Conservation (phyloP, 2,888 invertebrate genomes). For the Lomographa bimaculata region DNA sequence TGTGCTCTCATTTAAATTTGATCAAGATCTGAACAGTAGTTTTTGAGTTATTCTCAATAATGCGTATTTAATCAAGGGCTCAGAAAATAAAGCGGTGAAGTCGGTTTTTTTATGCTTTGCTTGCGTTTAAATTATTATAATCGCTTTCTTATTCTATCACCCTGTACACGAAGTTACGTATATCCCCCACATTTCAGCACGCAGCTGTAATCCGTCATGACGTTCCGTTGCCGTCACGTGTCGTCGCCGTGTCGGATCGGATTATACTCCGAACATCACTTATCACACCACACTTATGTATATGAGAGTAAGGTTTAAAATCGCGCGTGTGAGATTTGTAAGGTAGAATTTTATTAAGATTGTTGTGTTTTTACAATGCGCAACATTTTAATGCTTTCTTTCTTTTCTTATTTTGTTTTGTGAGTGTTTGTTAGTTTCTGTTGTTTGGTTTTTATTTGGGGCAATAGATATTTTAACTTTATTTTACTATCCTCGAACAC, state of each 20-base stretch:
- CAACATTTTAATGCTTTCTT: conserved; percentile 31
- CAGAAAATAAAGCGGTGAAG: too few species aligned
- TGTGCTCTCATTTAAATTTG: too few species aligned
- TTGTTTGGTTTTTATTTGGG: too few species aligned
- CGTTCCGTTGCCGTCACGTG: conserved; percentile 39
- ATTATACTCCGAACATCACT: conserved; percentile 39
- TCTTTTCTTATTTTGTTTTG: not conserved
- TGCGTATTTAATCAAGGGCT: too few species aligned
- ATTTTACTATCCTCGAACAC: too few species aligned
- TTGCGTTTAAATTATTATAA: too few species aligned
- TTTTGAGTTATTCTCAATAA: too few species aligned
- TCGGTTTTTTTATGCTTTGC: too few species aligned
- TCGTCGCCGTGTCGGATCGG: conserved; percentile 45
- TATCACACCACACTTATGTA: conserved; percentile 30
- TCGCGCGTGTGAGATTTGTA: conserved; percentile 20
- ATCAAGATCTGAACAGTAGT: too few species aligned
- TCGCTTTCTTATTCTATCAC: too few species aligned
- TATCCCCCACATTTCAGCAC: conserved; percentile 21
- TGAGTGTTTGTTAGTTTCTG: not conserved
- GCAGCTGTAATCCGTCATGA: conserved; percentile 59
- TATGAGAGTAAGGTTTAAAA: conserved; percentile 33
- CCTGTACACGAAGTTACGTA: conserved; percentile 9
- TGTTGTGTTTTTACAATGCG: conserved; percentile 34
- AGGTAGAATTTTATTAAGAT: conserved; percentile 38
- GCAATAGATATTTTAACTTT: too few species aligned